These are phyloP conservation scores for Myotis myotis DNA, from an alignment of 2,797 vertebrate genomes.

Conservation along the genomic window DNA sequence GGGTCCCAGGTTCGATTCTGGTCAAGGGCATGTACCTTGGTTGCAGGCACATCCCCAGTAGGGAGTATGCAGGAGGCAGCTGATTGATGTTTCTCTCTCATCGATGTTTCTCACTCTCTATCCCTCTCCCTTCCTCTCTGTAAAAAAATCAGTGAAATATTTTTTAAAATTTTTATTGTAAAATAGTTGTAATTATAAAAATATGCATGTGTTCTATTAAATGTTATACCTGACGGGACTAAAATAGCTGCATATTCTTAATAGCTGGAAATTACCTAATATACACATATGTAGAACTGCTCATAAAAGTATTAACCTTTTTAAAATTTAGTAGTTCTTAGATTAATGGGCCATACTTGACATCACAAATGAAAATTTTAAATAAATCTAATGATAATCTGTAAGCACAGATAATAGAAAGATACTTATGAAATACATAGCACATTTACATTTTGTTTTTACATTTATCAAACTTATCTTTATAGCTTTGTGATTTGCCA, in stretches of 20 bases:
- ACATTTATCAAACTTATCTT: slow-evolving; percentile 48
- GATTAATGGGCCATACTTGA: background rate
- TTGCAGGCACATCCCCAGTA: too few species aligned
- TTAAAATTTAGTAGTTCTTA: slow-evolving; percentile 33
- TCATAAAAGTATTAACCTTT: slow-evolving; percentile 8
- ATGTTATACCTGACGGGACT: background rate
- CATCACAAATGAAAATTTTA: slow-evolving; percentile 47
- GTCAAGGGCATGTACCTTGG: too few species aligned
- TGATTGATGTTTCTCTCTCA: background rate
- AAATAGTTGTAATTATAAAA: slow-evolving; percentile 10
- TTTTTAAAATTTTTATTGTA: background rate
- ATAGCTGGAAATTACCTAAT: slow-evolving; percentile 18
- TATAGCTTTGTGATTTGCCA: slow-evolving; percentile 55
- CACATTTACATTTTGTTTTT: slow-evolving; percentile 36
- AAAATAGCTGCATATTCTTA: slow-evolving; percentile 18
- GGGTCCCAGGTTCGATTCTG: too few species aligned
- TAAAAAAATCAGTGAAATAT: too few species aligned
- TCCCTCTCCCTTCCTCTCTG: background rate
- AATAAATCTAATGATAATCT: slow-evolving; percentile 6
- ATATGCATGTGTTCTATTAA: background rate
- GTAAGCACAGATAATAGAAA: background rate
- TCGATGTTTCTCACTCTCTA: background rate
- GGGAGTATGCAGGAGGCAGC: background rate
- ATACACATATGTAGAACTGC: background rate
- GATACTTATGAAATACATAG: background rate